Base-by-base conservation (phyloP, 2,888 invertebrate genomes). In the Hydroisotoma schaefferi region DNA sequence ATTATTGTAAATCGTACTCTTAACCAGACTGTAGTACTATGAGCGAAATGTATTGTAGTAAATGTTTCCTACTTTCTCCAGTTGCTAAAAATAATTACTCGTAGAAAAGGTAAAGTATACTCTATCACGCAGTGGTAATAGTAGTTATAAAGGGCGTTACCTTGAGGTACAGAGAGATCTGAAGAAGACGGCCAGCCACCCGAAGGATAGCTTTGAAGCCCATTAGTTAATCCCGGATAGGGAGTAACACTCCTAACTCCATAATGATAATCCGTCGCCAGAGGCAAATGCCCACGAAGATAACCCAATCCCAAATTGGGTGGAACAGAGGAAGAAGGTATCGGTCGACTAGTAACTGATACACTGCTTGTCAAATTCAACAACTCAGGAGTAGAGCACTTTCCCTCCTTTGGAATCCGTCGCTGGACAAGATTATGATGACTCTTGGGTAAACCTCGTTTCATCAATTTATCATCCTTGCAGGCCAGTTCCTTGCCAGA, bases 251-350 rank as follows among this genome's bases (percentile, higher is more conserved):
- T 52, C 22, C 51, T 4, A 20, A 49, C 38, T 8, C 54, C 55
- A 22, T 61, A 61, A 27, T 56, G 51, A 37, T 57, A 56, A 2
- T 61, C 56, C 53, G 53, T 25, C n/a, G n/a, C n/a, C n/a, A n/a
- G n/a, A n/a, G n/a, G n/a, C 27, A 56, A 56, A 20, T 37, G 8
- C 25, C 33, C 29, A 46, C 48, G 59, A 49, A 55, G 53, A 33
- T 25, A 44, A 20, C 28, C 15, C 2, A 52, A 37, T 1, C 63
- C 63, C 55, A 63, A n/a, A 47, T 61, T 67, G 20, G 67, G 67
- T 18, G 67, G 65, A 26, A 63, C 68, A 22, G 65, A 63, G 10
- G 61, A 59, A 5, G 69, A 63, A 20, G 69, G 65, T 52, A 65
- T 49, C 22, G 69, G 69, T 59, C 69, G 60, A 56, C 49, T 60